phyloP scores from a whole-genome alignment of 2,797 vertebrate species.

The Phalloptychus januarius region DNA sequence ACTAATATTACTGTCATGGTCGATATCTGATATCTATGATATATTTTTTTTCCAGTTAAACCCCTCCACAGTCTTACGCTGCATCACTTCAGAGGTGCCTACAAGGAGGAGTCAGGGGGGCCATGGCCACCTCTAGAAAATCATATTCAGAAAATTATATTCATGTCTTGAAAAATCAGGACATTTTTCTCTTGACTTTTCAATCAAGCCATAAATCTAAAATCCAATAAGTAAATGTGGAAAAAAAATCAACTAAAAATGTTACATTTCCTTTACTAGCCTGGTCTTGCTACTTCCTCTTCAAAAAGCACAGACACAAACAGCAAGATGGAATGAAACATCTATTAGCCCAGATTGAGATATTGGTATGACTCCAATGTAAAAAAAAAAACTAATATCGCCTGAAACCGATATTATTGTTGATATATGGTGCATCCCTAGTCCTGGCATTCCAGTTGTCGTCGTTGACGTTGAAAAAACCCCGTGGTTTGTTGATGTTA shows the following conservation, averaged over 20 bases:
- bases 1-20: neutral
- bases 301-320: neutral
- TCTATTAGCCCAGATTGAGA: neutral
- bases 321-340: neutral
- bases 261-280: no score
- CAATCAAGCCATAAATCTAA: no score
- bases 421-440: neutral
- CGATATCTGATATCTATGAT: neutral
- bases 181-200: no score
- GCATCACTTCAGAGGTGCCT: neutral
- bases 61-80: no score
- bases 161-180: no score
- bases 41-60: neutral
- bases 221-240: no score
- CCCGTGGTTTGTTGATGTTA: constrained; percentile 83
- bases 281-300: neutral
- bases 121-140: no score
- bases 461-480: constrained; percentile 76
- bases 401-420: neutral
- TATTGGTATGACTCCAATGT: neutral
- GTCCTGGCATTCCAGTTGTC: constrained; percentile 82
- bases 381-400: neutral
- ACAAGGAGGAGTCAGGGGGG: no score
- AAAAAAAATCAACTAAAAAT: no score
- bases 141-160: no score